Conservation (phyloP, 1,140 invertebrate genomes). For the Drosophila saltans region DNA sequence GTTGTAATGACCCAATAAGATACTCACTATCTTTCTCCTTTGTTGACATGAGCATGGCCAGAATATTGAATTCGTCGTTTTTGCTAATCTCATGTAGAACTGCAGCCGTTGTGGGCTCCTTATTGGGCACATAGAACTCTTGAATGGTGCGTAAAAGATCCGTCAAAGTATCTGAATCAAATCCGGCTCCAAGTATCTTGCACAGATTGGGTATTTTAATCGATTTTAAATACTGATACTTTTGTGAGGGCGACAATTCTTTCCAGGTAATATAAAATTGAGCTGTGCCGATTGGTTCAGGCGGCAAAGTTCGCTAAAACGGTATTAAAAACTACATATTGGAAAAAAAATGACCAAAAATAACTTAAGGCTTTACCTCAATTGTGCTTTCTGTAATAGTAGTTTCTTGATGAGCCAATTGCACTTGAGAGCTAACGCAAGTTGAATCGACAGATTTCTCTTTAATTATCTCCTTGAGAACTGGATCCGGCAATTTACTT, state of each 20-base stretch:
- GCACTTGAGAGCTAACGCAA: background rate
- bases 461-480: background rate
- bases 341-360: background rate
- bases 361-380: constrained; percentile 8
- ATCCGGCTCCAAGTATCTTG: constrained; percentile 74
- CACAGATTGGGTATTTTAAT: constrained; percentile 63
- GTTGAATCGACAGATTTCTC: constrained; percentile 5
- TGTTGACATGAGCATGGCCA: constrained; percentile 72
- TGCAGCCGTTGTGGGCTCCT: constrained; percentile 58
- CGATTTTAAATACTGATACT: constrained; percentile 72
- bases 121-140: constrained; percentile 70
- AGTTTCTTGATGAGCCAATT: background rate
- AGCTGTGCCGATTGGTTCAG: constrained; percentile 62
- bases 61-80: constrained; percentile 68
- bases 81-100: constrained; percentile 68
- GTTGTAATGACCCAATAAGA: too few relatives aligned
- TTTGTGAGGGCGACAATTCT: constrained; percentile 64
- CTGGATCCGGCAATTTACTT: background rate
- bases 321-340: background rate
- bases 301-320: constrained; percentile 54
- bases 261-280: constrained; percentile 82
- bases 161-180: constrained; percentile 70
- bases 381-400: background rate
- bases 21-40: constrained; percentile 66
- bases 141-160: constrained; percentile 61